Conservation (phyloP, 2,797 vertebrate genomes). For the Glossophaga mutica region DNA sequence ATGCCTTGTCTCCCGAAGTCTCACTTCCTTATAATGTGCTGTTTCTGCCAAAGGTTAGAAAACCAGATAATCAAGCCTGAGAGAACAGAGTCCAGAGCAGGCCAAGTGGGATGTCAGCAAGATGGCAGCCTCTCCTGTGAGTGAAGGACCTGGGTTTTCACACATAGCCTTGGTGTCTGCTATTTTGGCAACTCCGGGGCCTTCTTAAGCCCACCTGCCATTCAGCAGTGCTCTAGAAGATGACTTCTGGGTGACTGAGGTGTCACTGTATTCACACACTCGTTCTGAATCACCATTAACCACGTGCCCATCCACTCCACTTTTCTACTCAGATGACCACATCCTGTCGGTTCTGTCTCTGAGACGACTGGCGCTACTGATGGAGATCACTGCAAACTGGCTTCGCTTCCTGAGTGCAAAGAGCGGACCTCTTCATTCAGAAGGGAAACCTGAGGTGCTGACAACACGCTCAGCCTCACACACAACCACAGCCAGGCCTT, state of each 20-base stretch:
- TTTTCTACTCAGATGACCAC: background rate
- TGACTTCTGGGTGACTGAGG: background rate
- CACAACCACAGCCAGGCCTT: background rate
- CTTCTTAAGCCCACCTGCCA: background rate
- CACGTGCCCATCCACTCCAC: background rate
- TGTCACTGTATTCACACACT: background rate
- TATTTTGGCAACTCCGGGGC: background rate
- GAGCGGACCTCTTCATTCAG: background rate
- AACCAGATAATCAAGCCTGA: background rate
- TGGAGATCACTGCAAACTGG: background rate
- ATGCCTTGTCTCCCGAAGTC: background rate
- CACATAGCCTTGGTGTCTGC: background rate
- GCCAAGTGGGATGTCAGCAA: background rate
- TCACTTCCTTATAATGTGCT: background rate
- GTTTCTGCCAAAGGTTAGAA: constrained; percentile 14
- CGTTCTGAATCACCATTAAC: background rate
- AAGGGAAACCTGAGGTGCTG: background rate
- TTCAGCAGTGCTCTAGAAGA: background rate
- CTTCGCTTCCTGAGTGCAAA: background rate
- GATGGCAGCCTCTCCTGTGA: background rate
- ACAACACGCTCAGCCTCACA: background rate
- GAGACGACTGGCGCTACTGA: background rate
- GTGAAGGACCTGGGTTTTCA: background rate
- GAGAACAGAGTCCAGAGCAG: background rate
- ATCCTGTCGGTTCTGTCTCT: background rate